Percentiles rank a stretch among this genome's conserved stretches.
These are phyloP conservation scores for Dromas ardeola DNA, from an alignment of 2,113 vertebrate species.

Conservation along the genomic window DNA sequence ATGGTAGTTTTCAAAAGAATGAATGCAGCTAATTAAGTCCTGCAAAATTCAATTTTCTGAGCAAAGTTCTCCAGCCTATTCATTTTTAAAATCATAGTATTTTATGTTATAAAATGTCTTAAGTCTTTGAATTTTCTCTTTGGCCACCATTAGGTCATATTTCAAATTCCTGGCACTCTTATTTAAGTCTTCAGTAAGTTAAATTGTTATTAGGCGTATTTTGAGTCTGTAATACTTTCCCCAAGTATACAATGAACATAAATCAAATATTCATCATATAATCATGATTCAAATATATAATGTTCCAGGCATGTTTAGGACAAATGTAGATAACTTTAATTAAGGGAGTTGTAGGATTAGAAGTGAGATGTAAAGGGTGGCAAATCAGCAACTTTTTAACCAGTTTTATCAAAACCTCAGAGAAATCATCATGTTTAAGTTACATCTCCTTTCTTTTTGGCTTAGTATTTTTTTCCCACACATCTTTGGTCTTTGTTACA, in stretches of 20 bases:
- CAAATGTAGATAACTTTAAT: neutral
- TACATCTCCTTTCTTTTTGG: neutral
- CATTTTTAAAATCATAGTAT: neutral
- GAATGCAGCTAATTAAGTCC: neutral
- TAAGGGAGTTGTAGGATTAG: neutral
- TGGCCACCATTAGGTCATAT: conserved; percentile 2
- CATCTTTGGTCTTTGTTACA: neutral
- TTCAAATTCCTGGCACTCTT: conserved; percentile 28
- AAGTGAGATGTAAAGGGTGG: neutral
- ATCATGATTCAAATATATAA: neutral
- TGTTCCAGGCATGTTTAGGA: neutral
- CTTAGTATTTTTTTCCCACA: neutral
- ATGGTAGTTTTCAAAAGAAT: neutral
- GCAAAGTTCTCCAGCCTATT: conserved; percentile 14
- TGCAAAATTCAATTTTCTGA: conserved; percentile 14
- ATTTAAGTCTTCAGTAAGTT: conserved; percentile 4
- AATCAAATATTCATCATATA: conserved; percentile 23
- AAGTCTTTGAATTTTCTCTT: conserved; percentile 11
- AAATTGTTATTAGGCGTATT: neutral
- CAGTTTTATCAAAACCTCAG: neutral
- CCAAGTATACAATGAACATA: neutral
- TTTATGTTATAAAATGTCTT: neutral
- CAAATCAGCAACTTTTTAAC: neutral
- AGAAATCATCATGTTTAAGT: neutral
- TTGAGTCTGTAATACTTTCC: conserved; percentile 7